Evolutionary conservation across 2,888 invertebrate genomes (phyloP).

Genomic region (Podabrus alpinus): DNA sequence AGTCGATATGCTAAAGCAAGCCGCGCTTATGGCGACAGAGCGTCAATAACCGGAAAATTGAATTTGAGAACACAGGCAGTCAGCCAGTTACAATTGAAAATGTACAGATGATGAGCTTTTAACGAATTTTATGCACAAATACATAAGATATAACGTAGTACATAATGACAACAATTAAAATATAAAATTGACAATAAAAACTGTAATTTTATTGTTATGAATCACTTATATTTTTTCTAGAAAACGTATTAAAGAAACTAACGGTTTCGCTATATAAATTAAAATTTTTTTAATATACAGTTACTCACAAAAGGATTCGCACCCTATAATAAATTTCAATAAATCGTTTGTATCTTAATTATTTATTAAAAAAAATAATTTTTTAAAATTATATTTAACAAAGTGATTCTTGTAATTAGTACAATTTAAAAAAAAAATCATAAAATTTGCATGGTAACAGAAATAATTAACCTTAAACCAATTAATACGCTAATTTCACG

Average conservation of each 20-base stretch:
- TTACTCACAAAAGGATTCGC: too few species aligned
- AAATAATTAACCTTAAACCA: too few species aligned
- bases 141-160: not conserved
- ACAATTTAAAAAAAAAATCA: too few species aligned
- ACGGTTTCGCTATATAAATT: not conserved
- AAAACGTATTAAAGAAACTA: not conserved
- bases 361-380: too few species aligned
- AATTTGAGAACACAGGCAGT: conserved; percentile 46
- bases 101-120: conserved; percentile 1
- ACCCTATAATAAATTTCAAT: too few species aligned
- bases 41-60: conserved; percentile 58
- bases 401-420: too few species aligned
- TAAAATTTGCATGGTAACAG: too few species aligned
- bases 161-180: not conserved
- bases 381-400: too few species aligned
- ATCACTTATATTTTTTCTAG: not conserved
- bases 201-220: not conserved
- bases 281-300: too few species aligned
- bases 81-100: conserved; percentile 2
- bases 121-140: not conserved
- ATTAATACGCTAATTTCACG: too few species aligned
- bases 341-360: too few species aligned
- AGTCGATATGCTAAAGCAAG: conserved; percentile 46
- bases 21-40: conserved; percentile 46
- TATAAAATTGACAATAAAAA: not conserved